Evolutionary conservation across 2,113 vertebrate species (phyloP).

Genomic region (Vanacampus margaritifer): DNA sequence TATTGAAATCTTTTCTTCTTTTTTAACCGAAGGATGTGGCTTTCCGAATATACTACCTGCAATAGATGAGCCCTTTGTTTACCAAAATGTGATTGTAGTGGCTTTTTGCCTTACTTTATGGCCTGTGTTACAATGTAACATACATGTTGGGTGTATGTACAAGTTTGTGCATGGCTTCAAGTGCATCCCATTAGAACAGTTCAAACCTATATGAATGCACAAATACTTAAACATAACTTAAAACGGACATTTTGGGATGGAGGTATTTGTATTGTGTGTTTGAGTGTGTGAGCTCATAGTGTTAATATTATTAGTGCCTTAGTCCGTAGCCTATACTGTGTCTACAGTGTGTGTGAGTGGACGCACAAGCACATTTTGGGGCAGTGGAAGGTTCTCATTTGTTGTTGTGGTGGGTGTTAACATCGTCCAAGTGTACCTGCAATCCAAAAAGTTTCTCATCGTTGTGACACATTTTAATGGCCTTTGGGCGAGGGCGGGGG

Average conservation of each 20-base stretch:
- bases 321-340: conserved; percentile 62
- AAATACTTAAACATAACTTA: conserved; percentile 24
- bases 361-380: conserved; percentile 21
- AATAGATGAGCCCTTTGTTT: conserved; percentile 45
- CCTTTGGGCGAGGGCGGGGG: background rate
- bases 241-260: background rate
- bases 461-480: background rate
- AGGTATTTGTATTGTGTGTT: background rate
- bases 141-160: conserved; percentile 18
- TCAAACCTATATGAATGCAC: conserved; percentile 14
- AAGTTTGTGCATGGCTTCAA: conserved; percentile 57
- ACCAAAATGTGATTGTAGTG: conserved; percentile 47
- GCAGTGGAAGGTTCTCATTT: conserved; percentile 23
- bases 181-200: conserved; percentile 18
- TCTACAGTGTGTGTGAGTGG: conserved; percentile 43
- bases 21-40: conserved; percentile 26
- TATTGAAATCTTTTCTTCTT: conserved; percentile 8
- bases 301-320: conserved; percentile 72
- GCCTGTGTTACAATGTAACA: conserved; percentile 41
- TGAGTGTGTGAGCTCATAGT: conserved; percentile 43
- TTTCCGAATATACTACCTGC: conserved; percentile 38
- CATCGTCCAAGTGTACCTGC: conserved; percentile 35
- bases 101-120: conserved; percentile 34
- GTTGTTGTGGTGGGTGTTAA: conserved; percentile 25
- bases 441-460: background rate